Conservation (phyloP, 1,140 invertebrate genomes). For the Pogonus chalceus region DNA sequence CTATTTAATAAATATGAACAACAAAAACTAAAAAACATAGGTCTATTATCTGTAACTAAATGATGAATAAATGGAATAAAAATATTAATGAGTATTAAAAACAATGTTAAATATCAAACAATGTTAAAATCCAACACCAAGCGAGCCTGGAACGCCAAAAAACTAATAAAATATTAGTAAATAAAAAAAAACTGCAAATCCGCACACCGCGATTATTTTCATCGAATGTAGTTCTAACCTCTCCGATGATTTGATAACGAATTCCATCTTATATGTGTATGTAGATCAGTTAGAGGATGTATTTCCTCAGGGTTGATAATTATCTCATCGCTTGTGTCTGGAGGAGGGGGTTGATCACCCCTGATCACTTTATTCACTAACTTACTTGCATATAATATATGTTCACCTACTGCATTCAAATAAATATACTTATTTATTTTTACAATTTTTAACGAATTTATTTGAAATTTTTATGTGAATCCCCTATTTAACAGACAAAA, state of each 20-base stretch:
- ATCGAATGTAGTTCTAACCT: conserved; percentile 9
- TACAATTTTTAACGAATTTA: no score
- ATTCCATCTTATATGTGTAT: not conserved
- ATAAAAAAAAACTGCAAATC: conserved; percentile 1
- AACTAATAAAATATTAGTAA: conserved; percentile 9
- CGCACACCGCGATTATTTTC: not conserved
- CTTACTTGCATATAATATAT: not conserved
- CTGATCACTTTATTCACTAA: conserved; percentile 8
- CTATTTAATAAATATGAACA: no score
- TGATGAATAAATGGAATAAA: no score
- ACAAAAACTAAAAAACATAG: no score
- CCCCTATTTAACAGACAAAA: no score
- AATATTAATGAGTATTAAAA: no score
- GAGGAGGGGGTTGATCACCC: conserved; percentile 27
- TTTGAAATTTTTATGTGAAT: no score
- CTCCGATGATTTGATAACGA: not conserved
- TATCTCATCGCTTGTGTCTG: conserved; percentile 15
- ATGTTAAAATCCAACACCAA: conserved; percentile 4
- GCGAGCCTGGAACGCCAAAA: conserved; percentile 6
- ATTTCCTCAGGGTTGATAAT: conserved; percentile 9
- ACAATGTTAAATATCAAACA: no score
- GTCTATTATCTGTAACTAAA: no score
- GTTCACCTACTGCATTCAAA: not conserved
- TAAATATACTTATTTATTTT: no score
- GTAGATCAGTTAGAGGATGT: conserved; percentile 15